Evolutionary conservation across 2,113 vertebrate genomes (phyloP).

Genomic region (Tichodroma muraria): DNA sequence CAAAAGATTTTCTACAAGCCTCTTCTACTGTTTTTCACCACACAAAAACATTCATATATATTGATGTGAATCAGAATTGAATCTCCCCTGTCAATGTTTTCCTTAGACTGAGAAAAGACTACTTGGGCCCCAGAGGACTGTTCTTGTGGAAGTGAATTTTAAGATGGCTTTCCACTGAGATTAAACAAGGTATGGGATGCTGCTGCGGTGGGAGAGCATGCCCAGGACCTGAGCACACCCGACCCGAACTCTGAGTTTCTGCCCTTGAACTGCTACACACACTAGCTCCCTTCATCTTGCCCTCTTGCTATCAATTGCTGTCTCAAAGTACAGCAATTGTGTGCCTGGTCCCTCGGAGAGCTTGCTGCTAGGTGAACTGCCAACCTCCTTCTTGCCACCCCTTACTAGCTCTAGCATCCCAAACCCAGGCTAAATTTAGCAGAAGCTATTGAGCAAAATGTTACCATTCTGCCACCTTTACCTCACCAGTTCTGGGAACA

Average conservation of each 20-base stretch:
- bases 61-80: neutral
- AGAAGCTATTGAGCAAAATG: neutral
- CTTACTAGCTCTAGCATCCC: neutral
- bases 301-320: no score
- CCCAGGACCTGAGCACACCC: neutral
- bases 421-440: neutral
- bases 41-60: neutral
- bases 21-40: neutral
- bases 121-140: neutral
- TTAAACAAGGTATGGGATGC: neutral
- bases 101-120: neutral
- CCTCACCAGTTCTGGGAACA: neutral
- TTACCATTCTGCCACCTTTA: neutral
- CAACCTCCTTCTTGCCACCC: neutral
- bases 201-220: neutral
- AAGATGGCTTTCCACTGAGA: neutral
- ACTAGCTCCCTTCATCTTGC: neutral
- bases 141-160: neutral
- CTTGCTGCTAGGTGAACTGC: neutral
- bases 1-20: neutral
- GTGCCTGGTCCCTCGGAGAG: neutral
- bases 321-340: neutral
- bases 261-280: neutral
- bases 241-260: neutral
- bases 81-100: neutral